phyloP scores from a whole-genome alignment of 2,113 vertebrate species.

The Toxotes chatareus region DNA sequence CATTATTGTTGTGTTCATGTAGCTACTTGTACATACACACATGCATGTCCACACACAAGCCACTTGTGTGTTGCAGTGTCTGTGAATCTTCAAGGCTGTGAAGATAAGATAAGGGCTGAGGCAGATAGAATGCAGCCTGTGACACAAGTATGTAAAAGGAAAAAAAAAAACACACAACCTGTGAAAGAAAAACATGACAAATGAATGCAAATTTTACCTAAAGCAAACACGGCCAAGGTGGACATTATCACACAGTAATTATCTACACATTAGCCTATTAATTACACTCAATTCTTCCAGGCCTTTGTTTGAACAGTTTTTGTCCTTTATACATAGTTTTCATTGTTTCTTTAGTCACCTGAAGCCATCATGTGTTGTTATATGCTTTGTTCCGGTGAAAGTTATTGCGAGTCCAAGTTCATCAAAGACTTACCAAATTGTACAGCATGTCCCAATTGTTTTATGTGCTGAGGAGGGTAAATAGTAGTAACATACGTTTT shows the following conservation, averaged over 20 bases:
- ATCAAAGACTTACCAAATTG: too few relatives aligned
- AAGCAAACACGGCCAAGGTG: neutral
- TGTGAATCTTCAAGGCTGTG: conserved; percentile 26
- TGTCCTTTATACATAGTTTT: neutral
- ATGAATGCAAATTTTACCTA: neutral
- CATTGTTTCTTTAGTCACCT: neutral
- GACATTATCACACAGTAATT: neutral
- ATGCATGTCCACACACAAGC: neutral
- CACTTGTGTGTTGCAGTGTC: conserved; percentile 8
- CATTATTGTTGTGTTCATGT: neutral
- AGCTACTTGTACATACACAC: neutral
- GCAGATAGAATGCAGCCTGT: neutral
- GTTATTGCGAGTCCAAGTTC: too few relatives aligned
- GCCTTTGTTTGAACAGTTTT: neutral
- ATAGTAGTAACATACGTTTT: neutral
- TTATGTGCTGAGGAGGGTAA: neutral
- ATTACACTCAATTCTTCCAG: too few relatives aligned
- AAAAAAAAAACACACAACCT: neutral
- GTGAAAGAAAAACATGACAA: neutral
- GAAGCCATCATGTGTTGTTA: neutral
- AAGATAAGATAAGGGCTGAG: conserved; percentile 31
- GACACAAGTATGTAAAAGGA: neutral
- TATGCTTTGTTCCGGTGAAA: neutral
- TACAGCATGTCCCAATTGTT: neutral
- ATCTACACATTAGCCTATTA: neutral